Conservation (phyloP, 2,113 vertebrate genomes). For the Heterotilapia buettikoferi region DNA sequence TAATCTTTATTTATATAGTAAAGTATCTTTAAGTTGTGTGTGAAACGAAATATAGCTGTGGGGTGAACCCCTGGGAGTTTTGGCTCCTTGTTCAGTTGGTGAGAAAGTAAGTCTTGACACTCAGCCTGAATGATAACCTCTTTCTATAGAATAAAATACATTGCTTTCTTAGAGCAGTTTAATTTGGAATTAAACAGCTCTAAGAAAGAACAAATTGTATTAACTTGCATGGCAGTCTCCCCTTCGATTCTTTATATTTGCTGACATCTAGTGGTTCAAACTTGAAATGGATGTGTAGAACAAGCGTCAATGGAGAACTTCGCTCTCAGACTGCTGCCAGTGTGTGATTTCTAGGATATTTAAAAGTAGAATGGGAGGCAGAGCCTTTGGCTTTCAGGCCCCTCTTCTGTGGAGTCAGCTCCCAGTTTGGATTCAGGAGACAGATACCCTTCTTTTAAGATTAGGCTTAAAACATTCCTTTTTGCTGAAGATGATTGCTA, state of each 20-base stretch:
- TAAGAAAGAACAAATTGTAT: not conserved
- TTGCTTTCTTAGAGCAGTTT: not conserved
- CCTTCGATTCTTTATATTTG: constrained; percentile 37
- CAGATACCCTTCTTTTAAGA: not conserved
- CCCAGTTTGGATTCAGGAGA: not conserved
- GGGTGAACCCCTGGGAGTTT: not conserved
- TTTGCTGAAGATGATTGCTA: not conserved
- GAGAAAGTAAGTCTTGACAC: not conserved
- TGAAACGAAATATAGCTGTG: not conserved
- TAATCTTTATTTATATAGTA: not conserved
- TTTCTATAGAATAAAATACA: not conserved
- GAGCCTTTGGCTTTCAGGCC: not conserved
- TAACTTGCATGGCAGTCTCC: not conserved
- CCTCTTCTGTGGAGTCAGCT: not conserved
- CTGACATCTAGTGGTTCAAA: constrained; percentile 54
- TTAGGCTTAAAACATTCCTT: not conserved
- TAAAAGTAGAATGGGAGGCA: not conserved
- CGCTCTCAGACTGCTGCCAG: not conserved
- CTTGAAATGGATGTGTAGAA: not conserved
- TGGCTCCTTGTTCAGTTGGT: not conserved
- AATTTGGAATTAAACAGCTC: not conserved
- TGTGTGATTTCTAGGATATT: not conserved
- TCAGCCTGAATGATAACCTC: not conserved
- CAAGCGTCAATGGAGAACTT: not conserved
- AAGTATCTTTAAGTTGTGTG: not conserved